Evolutionary conservation across 2,113 vertebrate species (phyloP), one percentile per base, ranked within the genome.

Genomic region (Nansenia antarctica): DNA sequence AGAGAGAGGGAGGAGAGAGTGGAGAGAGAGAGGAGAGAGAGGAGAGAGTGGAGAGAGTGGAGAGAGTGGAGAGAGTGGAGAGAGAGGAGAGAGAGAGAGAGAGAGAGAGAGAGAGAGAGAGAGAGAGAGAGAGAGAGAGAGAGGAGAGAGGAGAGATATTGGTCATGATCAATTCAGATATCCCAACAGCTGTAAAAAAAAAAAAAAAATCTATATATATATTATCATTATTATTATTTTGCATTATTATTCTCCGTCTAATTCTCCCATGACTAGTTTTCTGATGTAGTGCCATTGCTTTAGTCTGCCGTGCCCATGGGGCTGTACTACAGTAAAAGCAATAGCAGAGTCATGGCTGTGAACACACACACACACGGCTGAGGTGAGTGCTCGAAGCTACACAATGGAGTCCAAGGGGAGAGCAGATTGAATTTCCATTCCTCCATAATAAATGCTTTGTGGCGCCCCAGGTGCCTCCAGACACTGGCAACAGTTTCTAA

Each of bases 211-310:
- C 45, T 14, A 6, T 49, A n/a, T 49, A 49, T 49, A 20, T 49
- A 49, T 0, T 77, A 31, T 86, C 81, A 85, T 83, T 86, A 80
- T 85, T 88, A 80, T 85, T 80, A 74, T 73, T n/a, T n/a, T n/a
- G n/a, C n/a, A n/a, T n/a, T n/a, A n/a, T 69, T 80, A 78, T 81
- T 80, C n/a, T 32, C 26, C 34, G n/a, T 69, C 29, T n/a, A 14
- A 78, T 76, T 62, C 81, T 76, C 86, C 86, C 4, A 80, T 89
- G 84, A 89, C 83, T 83, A 79, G 84, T 83, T 83, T 82, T 86
- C 86, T 90, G 88, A 89, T 89, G 86, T 85, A 88, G 87, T 89
- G 84, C 82, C 85, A 89, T 86, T 87, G 87, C 89, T 86, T 89
- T 83, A 85, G 87, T 90, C 83, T 79, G 79, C 82, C 82, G 81